Conservation (phyloP, 2,797 vertebrate genomes). For the Mormyrus hasselquistii region DNA sequence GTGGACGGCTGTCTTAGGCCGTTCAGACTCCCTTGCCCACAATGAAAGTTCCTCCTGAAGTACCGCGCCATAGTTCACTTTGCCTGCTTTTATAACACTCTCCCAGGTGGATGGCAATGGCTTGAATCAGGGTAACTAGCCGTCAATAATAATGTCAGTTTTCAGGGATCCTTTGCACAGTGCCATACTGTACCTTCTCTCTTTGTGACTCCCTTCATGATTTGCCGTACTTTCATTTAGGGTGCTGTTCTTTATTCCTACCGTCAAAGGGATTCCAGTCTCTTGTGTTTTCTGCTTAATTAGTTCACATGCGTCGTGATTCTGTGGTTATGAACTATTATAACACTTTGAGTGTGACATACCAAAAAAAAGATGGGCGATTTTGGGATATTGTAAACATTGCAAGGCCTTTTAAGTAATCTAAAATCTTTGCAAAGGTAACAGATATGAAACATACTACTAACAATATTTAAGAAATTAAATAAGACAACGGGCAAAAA, state of each 20-base stretch:
- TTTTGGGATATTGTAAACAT: background rate
- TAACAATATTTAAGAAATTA: background rate
- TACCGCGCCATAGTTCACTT: background rate
- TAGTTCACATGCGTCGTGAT: background rate
- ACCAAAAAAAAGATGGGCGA: background rate
- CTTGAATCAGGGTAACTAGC: constrained; percentile 11
- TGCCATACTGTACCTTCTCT: background rate
- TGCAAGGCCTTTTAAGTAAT: background rate
- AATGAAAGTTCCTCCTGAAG: background rate
- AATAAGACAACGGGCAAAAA: background rate
- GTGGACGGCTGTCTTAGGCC: background rate
- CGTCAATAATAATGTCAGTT: background rate
- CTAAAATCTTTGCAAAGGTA: background rate
- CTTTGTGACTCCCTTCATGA: background rate
- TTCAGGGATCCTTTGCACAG: constrained; percentile 4
- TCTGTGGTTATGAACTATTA: background rate
- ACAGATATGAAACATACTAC: background rate
- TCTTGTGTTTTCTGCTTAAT: background rate
- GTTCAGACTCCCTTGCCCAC: background rate
- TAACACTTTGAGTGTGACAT: background rate
- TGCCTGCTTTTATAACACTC: background rate
- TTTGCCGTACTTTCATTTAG: background rate
- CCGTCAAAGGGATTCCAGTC: background rate
- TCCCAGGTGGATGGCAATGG: background rate
- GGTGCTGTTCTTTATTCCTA: background rate